Percentiles rank a stretch among this genome's conserved stretches.
phyloP scores from a whole-genome alignment of 2,797 vertebrate genomes.

The Enteromius mattozi region DNA sequence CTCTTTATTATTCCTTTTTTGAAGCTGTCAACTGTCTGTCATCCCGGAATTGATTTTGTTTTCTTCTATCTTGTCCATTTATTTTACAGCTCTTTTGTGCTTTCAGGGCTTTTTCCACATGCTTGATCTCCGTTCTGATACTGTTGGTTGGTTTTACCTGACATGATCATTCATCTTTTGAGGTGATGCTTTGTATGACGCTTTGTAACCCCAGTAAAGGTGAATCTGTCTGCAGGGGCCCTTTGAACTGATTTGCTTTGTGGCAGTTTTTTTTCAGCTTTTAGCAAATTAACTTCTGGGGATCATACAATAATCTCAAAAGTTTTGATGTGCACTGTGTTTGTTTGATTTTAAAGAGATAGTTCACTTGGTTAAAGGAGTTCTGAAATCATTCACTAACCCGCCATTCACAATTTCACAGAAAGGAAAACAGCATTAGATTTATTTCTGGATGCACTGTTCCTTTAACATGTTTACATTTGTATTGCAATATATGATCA shows the following conservation, averaged over 20 bases:
- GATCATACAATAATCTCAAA: neutral
- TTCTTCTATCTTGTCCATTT: constrained; percentile 35
- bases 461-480: constrained; percentile 6
- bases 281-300: neutral
- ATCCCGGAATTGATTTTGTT: constrained; percentile 49
- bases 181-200: neutral
- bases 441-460: neutral
- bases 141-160: constrained; percentile 45
- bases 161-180: constrained; percentile 41
- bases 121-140: constrained; percentile 36
- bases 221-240: neutral
- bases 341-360: constrained; percentile 15
- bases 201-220: neutral
- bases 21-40: constrained; percentile 33
- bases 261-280: neutral
- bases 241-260: constrained; percentile 8
- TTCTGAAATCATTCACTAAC: neutral
- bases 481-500: neutral
- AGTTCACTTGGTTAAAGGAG: neutral
- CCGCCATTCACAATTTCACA: neutral
- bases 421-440: neutral
- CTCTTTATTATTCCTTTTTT: constrained; percentile 22
- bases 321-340: neutral
- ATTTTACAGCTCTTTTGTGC: constrained; percentile 43
- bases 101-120: constrained; percentile 37